Evolutionary conservation across 2,888 invertebrate species (phyloP).

Genomic region (Hypselothyrea guttata): DNA sequence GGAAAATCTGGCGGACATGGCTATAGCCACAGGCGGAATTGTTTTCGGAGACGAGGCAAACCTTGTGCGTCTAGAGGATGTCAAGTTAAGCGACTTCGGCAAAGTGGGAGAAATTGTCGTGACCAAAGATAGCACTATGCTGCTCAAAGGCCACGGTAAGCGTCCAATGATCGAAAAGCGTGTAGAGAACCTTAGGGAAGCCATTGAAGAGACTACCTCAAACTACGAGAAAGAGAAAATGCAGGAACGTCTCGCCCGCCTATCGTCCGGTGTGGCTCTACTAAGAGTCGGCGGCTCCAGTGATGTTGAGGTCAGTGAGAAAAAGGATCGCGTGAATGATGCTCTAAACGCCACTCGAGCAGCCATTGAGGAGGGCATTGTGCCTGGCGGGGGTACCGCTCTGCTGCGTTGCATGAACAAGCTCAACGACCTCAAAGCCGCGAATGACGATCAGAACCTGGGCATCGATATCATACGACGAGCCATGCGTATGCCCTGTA

Average conservation of each 20-base stretch:
- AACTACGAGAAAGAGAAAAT: constrained; percentile 98
- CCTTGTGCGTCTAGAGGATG: constrained; percentile 93
- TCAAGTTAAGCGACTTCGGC: constrained; percentile 90
- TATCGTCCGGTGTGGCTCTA: constrained; percentile 92
- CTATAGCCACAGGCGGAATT: constrained; percentile 93
- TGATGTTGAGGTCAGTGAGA: constrained; percentile 96
- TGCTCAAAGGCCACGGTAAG: constrained; percentile 88
- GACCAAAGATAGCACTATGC: constrained; percentile 95
- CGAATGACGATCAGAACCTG: constrained; percentile 86
- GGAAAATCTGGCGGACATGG: constrained; percentile 94
- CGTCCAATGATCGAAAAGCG: constrained; percentile 91
- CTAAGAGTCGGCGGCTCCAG: constrained; percentile 93
- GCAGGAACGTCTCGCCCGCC: constrained; percentile 93
- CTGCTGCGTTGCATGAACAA: constrained; percentile 90
- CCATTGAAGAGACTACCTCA: constrained; percentile 92
- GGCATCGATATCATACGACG: constrained; percentile 94
- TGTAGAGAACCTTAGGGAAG: constrained; percentile 91
- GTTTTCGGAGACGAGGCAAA: constrained; percentile 97
- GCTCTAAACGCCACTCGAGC: constrained; percentile 96
- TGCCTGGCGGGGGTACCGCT: constrained; percentile 97
- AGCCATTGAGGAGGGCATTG: constrained; percentile 97
- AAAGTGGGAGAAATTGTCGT: constrained; percentile 93
- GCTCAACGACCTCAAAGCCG: constrained; percentile 86
- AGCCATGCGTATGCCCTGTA: constrained; percentile 93
- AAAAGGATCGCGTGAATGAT: constrained; percentile 96